Base-by-base conservation (phyloP, 53 echinoderm and acorn worm species). In the Holothuria scabra region DNA sequence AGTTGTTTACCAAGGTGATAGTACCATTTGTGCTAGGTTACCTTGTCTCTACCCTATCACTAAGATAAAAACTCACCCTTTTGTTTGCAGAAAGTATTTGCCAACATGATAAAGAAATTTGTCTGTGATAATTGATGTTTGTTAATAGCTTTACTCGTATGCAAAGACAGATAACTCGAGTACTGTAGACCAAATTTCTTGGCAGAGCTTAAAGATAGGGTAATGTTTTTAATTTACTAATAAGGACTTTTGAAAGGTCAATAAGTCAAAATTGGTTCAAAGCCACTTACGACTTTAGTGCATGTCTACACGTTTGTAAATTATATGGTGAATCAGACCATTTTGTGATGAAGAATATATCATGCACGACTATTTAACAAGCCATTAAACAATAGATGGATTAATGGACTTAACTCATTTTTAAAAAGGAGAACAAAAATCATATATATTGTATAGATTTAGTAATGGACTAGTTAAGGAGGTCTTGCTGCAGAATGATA, bases 101-200 rank as follows among this genome's bases (percentile, higher is more conserved):
- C 48, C 72, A 72, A 72, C 72, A 72, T 46, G 72, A 72, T 72
- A 72, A 72, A 72, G 72, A 72, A 72, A 72, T 72, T 72, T 41
- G 26, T 21, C 46, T 11, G 25, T 44, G 72, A 72, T 72, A 72
- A 72, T 48, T 24, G 72, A 72, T 72, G 34, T 46, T 72, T 72
- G 72, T n/a, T 44, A 25, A 72, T 72, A 44, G 44, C 26, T 72
- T 46, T 46, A 46, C n/a, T 21, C 46, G 25, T 13, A 22, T 72
- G 21, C 67, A 67, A 6, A 44, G 48, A 44, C 13, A 33, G 41
- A 72, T 44, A 44, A 72, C 46, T 46, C 21, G 38, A 69, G 69
- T n/a, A 37, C n/a, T 24, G 46, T 44, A 72, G 23, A 72, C 72
- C 20, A 72, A 72, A 44, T 48, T 44, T 72, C 46, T 46, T 2